These are phyloP conservation scores for Hymenochirus boettgeri DNA, from an alignment of 2,113 vertebrate genomes.

Conservation along the genomic window DNA sequence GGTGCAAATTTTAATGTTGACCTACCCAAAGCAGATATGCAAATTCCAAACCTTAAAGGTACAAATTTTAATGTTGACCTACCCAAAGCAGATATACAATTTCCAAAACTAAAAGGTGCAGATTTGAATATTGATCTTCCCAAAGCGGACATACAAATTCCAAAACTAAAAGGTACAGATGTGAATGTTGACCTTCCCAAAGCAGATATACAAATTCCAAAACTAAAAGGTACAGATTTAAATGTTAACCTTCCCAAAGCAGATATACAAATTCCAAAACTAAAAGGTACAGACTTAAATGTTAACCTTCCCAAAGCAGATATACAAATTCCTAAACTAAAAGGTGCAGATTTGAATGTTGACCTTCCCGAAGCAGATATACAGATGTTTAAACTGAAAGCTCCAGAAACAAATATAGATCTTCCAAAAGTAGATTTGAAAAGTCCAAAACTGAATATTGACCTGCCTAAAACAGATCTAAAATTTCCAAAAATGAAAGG, in stretches of 20 bases:
- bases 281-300: constrained; percentile 3
- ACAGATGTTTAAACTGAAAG: constrained; percentile 13
- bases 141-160: not conserved
- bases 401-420: not conserved
- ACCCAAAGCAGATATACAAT: constrained; percentile 11
- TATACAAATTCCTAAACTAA: constrained; percentile 10
- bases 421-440: not conserved
- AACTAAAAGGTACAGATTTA: not conserved
- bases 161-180: constrained; percentile 9
- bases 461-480: constrained; percentile 18
- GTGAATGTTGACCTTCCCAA: constrained; percentile 18
- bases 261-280: not conserved
- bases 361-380: not conserved
- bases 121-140: constrained; percentile 15
- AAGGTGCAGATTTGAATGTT: constrained; percentile 1
- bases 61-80: constrained; percentile 10
- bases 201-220: not conserved
- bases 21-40: not conserved
- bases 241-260: constrained; percentile 19
- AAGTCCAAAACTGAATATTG: not conserved
- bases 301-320: constrained; percentile 10
- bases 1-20: constrained; percentile 7
- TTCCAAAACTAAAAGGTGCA: constrained; percentile 7
- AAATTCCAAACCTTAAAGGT: constrained; percentile 10
- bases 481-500: constrained; percentile 1